phyloP scores from a whole-genome alignment of 2,113 vertebrate genomes.

The Python bivittatus region DNA sequence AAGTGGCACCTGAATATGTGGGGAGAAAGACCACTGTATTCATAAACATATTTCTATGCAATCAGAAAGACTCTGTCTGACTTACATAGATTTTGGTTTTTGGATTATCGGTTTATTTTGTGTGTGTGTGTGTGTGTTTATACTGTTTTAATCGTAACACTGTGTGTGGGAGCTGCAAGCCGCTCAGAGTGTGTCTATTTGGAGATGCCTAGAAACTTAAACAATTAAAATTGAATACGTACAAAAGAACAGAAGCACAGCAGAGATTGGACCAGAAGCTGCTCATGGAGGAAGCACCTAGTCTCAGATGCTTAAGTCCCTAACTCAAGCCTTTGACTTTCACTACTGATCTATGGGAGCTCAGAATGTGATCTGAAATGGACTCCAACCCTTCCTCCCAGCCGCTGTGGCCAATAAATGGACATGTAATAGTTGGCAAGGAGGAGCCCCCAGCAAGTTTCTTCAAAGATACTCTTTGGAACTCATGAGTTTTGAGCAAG shows the following conservation, averaged over 20 bases:
- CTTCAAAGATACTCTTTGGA: neutral
- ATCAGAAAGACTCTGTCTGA: neutral
- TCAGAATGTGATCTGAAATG: neutral
- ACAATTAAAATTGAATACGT: neutral
- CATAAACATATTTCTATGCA: neutral
- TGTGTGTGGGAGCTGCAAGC: neutral
- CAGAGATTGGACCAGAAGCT: neutral
- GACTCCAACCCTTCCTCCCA: too few relatives aligned
- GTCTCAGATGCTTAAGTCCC: neutral
- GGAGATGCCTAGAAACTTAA: neutral
- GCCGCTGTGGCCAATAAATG: neutral
- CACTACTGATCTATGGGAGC: neutral
- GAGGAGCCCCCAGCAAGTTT: neutral
- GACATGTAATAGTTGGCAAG: neutral
- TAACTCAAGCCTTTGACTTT: neutral
- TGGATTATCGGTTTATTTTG: neutral
- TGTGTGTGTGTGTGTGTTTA: neutral
- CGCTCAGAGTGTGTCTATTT: neutral
- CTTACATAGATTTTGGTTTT: neutral
- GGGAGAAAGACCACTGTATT: neutral
- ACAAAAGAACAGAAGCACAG: neutral
- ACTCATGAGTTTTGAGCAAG: neutral
- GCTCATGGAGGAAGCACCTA: neutral
- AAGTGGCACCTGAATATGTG: neutral
- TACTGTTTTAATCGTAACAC: neutral